A percentile compares a stretch with the other conserved stretches of the same genome.
Evolutionary conservation across 2,797 vertebrate species (phyloP).

Genomic region (Limnodromus scolopaceus): DNA sequence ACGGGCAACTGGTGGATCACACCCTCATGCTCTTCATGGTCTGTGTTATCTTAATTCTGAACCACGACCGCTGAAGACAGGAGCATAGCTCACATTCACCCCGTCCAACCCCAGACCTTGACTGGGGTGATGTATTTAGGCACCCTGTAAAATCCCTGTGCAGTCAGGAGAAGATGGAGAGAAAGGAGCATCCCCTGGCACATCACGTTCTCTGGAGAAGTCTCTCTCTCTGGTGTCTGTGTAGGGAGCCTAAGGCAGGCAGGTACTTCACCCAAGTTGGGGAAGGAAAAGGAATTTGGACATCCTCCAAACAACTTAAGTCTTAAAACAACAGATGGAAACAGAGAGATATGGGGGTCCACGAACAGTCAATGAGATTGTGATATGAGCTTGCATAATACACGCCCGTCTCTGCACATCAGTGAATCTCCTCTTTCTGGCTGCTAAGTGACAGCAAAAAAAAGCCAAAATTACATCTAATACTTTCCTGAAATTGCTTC

Average conservation of each 20-base stretch:
- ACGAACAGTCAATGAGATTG: slow-evolving; percentile 46
- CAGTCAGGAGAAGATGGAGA: neutral
- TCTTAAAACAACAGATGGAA: slow-evolving; percentile 69
- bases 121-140: neutral
- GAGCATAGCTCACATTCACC: neutral
- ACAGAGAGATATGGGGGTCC: slow-evolving; percentile 36
- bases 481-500: slow-evolving; percentile 51
- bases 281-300: slow-evolving; percentile 55
- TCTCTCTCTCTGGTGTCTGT: neutral
- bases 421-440: slow-evolving; percentile 11
- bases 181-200: neutral
- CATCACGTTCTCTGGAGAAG: neutral
- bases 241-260: slow-evolving; percentile 31
- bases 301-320: slow-evolving; percentile 57
- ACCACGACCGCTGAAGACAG: neutral
- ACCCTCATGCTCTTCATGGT: neutral
- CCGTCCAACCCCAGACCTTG: neutral
- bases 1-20: neutral
- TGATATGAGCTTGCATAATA: slow-evolving; percentile 49
- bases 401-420: neutral
- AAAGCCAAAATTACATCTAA: slow-evolving; percentile 36
- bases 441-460: slow-evolving; percentile 53
- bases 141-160: neutral
- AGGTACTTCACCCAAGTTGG: slow-evolving; percentile 31
- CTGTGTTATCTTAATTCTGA: neutral